phyloP scores from a whole-genome alignment of 2,888 invertebrate genomes.

The Aleiodes alternator region DNA sequence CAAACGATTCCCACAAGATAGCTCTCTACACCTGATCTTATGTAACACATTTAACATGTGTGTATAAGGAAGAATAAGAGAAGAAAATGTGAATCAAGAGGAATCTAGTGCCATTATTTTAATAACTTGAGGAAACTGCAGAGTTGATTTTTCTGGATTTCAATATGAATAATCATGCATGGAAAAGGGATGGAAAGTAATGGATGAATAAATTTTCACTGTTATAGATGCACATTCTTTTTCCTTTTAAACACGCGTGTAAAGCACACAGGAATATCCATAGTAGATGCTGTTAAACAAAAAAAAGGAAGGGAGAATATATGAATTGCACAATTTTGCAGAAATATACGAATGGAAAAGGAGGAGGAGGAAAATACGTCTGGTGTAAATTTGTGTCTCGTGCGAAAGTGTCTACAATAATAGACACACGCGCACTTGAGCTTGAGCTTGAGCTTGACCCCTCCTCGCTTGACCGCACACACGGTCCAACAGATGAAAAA shows the following conservation, averaged over 20 bases:
- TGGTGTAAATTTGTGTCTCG: constrained; percentile 37
- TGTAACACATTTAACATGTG: not conserved
- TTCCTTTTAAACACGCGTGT: not conserved
- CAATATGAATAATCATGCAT: not conserved
- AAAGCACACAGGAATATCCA: no score
- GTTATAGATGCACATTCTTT: not conserved
- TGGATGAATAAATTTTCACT: not conserved
- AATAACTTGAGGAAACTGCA: not conserved
- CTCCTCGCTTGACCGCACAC: constrained; percentile 29
- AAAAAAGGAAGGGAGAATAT: not conserved
- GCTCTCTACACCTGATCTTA: constrained; percentile 40
- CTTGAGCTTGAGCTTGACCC: constrained; percentile 43
- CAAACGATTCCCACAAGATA: constrained; percentile 51
- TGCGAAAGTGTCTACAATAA: constrained; percentile 37
- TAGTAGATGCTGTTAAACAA: no score
- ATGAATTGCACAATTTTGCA: constrained; percentile 14
- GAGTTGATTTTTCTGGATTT: constrained; percentile 6
- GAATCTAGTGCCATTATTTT: not conserved
- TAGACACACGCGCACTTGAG: constrained; percentile 25
- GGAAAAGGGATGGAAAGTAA: not conserved
- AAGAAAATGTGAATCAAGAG: not conserved
- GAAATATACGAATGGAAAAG: constrained; percentile 10
- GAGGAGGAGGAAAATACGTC: constrained; percentile 4
- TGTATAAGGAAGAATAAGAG: not conserved
- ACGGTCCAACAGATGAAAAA: not conserved